Conservation (phyloP, 2,888 invertebrate species). For the Lumbricus terrestris region DNA sequence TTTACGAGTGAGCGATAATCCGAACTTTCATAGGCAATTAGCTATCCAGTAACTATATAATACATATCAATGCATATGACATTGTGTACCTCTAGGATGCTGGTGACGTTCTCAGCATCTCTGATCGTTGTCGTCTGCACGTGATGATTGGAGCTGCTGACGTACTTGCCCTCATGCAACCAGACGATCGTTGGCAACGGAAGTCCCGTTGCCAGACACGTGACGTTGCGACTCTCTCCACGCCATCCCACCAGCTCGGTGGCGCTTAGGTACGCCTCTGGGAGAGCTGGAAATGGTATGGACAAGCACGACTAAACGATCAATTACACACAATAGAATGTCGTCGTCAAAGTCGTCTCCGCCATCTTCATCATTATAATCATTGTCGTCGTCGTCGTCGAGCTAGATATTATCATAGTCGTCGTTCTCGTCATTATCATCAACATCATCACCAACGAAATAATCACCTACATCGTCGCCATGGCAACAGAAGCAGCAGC, state of each 20-base stretch:
- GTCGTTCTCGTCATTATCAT: background rate
- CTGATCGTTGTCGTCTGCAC: background rate
- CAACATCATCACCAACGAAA: background rate
- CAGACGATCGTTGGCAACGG: slow-evolving; percentile 24
- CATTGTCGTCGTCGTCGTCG: background rate
- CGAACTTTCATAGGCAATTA: too few species aligned
- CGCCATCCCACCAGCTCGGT: slow-evolving; percentile 15
- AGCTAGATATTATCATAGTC: background rate
- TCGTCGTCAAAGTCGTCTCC: background rate
- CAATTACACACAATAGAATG: background rate
- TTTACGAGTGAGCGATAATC: too few species aligned
- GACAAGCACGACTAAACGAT: background rate
- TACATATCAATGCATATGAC: background rate
- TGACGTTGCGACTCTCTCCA: slow-evolving; percentile 15
- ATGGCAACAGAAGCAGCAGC: too few species aligned
- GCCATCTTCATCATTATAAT: background rate
- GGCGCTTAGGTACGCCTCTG: slow-evolving; percentile 6
- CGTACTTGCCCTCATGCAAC: slow-evolving; percentile 17
- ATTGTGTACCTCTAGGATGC: background rate
- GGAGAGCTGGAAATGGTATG: slow-evolving; percentile 9
- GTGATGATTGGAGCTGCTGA: background rate
- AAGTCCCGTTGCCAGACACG: slow-evolving; percentile 19
- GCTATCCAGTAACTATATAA: too few species aligned
- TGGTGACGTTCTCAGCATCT: slow-evolving; percentile 4
- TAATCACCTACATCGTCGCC: background rate